Base-by-base conservation (phyloP, 2,113 vertebrate species). In the Actenoides hombroni region DNA sequence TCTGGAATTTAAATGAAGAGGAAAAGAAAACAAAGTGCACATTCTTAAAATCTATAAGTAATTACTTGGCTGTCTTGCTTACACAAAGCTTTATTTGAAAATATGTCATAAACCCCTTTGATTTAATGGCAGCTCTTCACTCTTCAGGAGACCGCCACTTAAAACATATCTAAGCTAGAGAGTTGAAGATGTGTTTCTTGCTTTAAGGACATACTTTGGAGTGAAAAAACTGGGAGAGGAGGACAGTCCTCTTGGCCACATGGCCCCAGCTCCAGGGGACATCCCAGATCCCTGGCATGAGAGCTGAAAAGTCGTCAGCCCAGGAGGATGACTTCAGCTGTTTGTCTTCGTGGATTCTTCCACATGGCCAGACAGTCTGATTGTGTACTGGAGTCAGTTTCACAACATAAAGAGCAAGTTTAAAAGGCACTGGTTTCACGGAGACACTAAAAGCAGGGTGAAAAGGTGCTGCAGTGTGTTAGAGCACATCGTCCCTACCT, bases 1-100 rank as follows among this genome's bases (percentile, higher is more conserved):
- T 70, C 35, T 61, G 75, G 90, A 93, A 95, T 97, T 91, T 86
- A 91, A 97, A 97, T 61, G 64, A 96, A 93, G 87, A 89, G 53
- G 54, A 89, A 93, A 78, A 86, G 40, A 90, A 96, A 95, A 95
- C 89, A 95, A 94, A 83, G 75, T 68, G 37, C 54, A 73, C 83
- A 77, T 95, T 94, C 89, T 94, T 59, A 35, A 79, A 94, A 96
- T 12, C 17, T 19, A 3, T 26, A 35, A 31, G 42, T 75, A 60
- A 92, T 73, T 18, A 11, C 37, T 92, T 85, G 46, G 28, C 40
- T 91, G 48, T 49, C 79, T 61, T 68, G 9, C 40, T 49, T 54
- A 64, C 46, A 49, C 5, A 23, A 4, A 9, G 11, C 19, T 73
- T 80, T 24, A 48, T 56, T 80, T 73, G 75, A 81, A 76, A 96